Evolutionary conservation across 92 coral and sea anemone species (phyloP), one percentile per base, ranked within the genome.

Genomic region (Umimayanthus chanpuru): DNA sequence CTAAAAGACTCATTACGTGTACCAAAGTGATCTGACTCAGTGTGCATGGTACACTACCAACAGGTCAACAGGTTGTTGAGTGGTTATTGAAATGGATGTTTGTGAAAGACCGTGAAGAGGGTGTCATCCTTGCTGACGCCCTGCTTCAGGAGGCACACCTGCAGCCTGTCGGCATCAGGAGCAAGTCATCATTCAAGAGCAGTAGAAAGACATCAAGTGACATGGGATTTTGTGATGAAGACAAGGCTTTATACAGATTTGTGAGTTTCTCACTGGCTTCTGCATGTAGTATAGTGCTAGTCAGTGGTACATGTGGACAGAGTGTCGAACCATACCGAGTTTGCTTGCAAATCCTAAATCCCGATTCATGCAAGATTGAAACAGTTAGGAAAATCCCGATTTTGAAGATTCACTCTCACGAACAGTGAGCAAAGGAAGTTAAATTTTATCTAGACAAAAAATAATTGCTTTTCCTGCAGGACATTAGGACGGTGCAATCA

Each of bases 21-120:
- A 25, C 47, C 40, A 18, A n/a, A 26, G 15, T 76, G 50, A 39
- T 32, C 44, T n/a, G 32, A 36, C 77, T 30, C 36, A 32, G 0
- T 20, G 5, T 73, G 23, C 23, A 25, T 77, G 47, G n/a, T 86
- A 32, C 36, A 32, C 36, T 32, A 32, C 36, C 36, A 32, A 12
- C 73, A 96, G 99, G 99, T 73, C 84, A 90, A 58, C 94, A 97
- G 86, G 90, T 94, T 30, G 83, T 97, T 8, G 98, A 95, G 92
- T 97, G 99, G 99, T 73, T 97, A 75, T 73, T 95, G 25, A 95
- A 94, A 70, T 97, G 99, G 99, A 95, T 94, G 64, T 97, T 97
- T 89, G 94, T 97, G 64, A 82, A 87, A 4, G 89, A 90, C 67
- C 88, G 96, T 12, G 92, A 91, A 12, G 94, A 88, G 53, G 99